Conservation (phyloP, 2,113 vertebrate genomes). For the Chloroceryle aenea region DNA sequence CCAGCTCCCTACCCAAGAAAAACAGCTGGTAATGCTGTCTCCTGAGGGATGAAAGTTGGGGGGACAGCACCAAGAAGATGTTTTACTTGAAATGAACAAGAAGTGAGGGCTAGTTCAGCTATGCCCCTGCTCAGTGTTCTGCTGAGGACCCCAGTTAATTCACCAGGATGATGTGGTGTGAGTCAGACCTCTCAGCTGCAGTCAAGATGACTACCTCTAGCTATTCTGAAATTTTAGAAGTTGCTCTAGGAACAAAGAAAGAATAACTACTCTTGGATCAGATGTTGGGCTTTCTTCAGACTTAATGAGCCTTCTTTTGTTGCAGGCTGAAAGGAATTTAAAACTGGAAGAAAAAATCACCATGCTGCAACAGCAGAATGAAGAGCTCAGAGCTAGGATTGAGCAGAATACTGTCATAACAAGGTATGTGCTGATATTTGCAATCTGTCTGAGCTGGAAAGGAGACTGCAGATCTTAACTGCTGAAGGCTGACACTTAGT, state of each 20-base stretch:
- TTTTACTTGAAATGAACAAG: background rate
- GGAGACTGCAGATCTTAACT: background rate
- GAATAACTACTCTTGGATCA: background rate
- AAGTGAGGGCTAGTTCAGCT: background rate
- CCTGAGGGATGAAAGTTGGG: background rate
- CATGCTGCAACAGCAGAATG: conserved; percentile 94
- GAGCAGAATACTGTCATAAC: conserved; percentile 91
- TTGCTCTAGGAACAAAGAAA: background rate
- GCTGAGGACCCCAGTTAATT: background rate
- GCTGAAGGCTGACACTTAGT: background rate
- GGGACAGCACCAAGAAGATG: background rate
- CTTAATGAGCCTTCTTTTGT: background rate
- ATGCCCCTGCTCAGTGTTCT: background rate
- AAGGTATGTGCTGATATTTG: conserved; percentile 78
- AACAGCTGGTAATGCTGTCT: fast-evolving
- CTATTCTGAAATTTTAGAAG: conserved; percentile 9
- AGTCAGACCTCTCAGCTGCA: background rate
- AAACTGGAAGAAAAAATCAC: conserved; percentile 92
- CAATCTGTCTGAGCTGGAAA: background rate
- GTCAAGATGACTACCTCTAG: background rate
- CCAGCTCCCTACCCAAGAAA: background rate
- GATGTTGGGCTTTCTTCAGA: background rate
- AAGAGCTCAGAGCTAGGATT: conserved; percentile 92
- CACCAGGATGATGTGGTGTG: background rate
- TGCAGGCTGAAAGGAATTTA: conserved; percentile 93